These are phyloP conservation scores for Garra rufa DNA, from an alignment of 2,113 vertebrate species.

Conservation along the genomic window DNA sequence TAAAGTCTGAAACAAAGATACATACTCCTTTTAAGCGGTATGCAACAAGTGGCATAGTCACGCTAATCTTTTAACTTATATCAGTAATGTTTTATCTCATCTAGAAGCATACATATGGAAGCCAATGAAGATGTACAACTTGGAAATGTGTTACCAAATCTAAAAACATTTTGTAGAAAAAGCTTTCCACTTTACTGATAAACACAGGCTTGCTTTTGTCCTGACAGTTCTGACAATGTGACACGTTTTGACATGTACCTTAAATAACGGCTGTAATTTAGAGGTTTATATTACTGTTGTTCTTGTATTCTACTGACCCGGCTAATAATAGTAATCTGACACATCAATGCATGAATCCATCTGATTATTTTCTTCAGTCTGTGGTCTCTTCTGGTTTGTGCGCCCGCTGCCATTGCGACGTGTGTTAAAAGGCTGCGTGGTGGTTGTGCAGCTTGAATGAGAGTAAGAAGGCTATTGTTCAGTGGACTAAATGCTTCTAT, in stretches of 20 bases:
- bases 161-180: neutral
- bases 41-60: neutral
- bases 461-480: constrained; percentile 46
- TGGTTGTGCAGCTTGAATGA: constrained; percentile 11
- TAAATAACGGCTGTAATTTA: neutral
- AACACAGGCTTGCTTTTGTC: constrained; percentile 18
- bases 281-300: neutral
- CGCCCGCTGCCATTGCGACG: neutral
- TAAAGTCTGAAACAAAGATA: neutral
- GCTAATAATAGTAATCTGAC: constrained; percentile 9
- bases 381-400: constrained; percentile 27
- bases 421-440: constrained; percentile 24
- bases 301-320: neutral
- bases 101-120: neutral
- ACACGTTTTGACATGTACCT: constrained; percentile 5
- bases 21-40: neutral
- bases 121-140: neutral
- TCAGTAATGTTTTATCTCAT: neutral
- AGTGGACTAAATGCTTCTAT: constrained; percentile 52
- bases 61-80: neutral
- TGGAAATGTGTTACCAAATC: neutral
- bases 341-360: constrained; percentile 18
- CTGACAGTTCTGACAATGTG: neutral
- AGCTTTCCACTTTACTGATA: neutral
- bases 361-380: neutral